phyloP scores from a whole-genome alignment of 2,797 vertebrate species.

The Loriculus beryllinus region DNA sequence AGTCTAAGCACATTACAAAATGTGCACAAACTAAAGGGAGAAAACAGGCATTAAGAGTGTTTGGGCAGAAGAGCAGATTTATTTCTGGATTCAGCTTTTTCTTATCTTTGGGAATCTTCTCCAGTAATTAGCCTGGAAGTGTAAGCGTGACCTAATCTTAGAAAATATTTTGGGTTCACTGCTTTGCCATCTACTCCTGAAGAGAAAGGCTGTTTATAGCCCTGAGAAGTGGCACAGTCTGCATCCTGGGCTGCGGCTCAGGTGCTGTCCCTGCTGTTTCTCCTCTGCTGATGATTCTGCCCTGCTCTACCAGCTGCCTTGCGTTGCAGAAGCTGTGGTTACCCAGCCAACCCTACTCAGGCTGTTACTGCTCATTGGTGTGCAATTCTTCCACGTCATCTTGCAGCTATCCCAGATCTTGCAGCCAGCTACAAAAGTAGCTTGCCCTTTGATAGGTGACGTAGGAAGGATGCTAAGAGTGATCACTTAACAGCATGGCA shows the following conservation, averaged over 20 bases:
- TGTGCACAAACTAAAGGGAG: neutral
- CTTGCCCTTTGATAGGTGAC: neutral
- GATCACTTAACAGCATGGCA: neutral
- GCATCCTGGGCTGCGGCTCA: neutral
- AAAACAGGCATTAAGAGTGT: neutral
- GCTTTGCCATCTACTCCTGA: neutral
- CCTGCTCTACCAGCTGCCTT: neutral
- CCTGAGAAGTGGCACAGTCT: neutral
- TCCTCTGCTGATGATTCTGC: neutral
- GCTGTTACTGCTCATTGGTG: neutral
- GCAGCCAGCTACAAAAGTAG: neutral
- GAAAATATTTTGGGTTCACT: neutral
- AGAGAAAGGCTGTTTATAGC: neutral
- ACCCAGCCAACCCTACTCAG: neutral
- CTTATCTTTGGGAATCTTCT: neutral
- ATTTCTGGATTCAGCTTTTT: neutral
- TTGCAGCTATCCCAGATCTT: accelerated
- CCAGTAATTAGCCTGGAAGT: neutral
- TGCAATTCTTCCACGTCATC: neutral
- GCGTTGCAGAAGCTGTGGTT: accelerated
- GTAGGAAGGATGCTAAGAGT: neutral
- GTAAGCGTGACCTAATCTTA: neutral
- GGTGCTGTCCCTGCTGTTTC: accelerated
- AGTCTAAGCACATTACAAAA: neutral
- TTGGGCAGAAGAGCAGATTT: neutral